Evolutionary conservation across 2,113 vertebrate genomes (phyloP), one percentile per base, ranked within the genome.

Genomic region (Mesitornis unicolor): DNA sequence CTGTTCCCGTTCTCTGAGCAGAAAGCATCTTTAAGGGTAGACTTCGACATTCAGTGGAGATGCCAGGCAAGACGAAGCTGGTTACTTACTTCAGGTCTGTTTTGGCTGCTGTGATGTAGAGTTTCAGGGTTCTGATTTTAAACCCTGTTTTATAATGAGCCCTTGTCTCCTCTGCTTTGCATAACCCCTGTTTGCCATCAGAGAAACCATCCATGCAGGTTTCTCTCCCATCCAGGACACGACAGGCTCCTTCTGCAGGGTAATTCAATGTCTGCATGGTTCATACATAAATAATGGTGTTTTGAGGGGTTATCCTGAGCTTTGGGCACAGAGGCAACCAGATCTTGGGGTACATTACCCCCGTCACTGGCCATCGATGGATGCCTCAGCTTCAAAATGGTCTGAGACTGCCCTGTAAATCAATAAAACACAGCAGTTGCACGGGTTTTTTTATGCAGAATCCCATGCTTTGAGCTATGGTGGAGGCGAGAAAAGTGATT

Each of bases 171-270:
- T 19, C 28, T 24, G 11, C 26, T 70, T 35, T 10, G 22, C 25
- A 0, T 3, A 35, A 28, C 29, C 31, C 36, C 65, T 13, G 12
- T 16, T 54, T 2, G n/a, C n/a, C n/a, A 8, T 40, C 65, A 19
- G 53, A 7, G 54, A 42, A 48, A 11, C 20, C 0, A 4, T 1
- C 61, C 18, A 24, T 6, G 35, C 12, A 9, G 16, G 1, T 45
- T 60, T 24, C 59, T 31, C 16, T 73, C 53, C 43, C 54, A 1
- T 57, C 84, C 35, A 3, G 4, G 6, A 45, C 86, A 31, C 69
- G 35, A 6, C 47, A 22, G 69, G 63, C 82, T 95, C 84, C 85
- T 92, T 94, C 82, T 91, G 57, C 60, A 91, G 82, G 84, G 26
- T 33, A 65, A 21, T 5, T 20, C 1, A 3, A 25, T 74, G 3